These are phyloP conservation scores for Leptinotarsa lineolata DNA, from an alignment of 1,140 invertebrate genomes.

Conservation along the genomic window DNA sequence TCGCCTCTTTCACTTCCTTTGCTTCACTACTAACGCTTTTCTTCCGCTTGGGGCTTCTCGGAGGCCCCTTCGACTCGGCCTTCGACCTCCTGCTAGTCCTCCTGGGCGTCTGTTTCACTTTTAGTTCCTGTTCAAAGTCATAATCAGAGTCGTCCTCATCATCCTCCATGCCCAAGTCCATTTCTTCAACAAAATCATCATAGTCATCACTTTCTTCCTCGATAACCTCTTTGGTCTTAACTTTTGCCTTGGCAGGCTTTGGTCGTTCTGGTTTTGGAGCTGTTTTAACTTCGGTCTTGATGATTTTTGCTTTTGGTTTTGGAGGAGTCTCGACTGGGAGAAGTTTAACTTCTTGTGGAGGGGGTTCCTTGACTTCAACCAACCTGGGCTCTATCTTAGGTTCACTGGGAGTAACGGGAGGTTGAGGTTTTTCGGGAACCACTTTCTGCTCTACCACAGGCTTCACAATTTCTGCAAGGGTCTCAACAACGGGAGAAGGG, in stretches of 20 bases:
- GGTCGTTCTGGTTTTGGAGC: conserved; percentile 11
- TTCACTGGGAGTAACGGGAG: neutral
- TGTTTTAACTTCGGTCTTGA: conserved; percentile 18
- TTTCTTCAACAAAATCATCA: conserved; percentile 18
- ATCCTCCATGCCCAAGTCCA: conserved; percentile 35
- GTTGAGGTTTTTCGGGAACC: neutral
- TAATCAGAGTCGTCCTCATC: conserved; percentile 53
- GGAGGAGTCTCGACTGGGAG: neutral
- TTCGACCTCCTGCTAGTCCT: conserved; percentile 18
- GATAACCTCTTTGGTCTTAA: conserved; percentile 29
- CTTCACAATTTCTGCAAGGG: conserved; percentile 18
- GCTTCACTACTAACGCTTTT: conserved; percentile 2
- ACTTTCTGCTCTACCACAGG: neutral
- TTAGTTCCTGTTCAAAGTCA: conserved; percentile 54
- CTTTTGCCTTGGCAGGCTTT: conserved; percentile 22
- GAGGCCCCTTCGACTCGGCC: conserved; percentile 35
- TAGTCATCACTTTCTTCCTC: conserved; percentile 34
- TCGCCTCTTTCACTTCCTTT: conserved; percentile 29
- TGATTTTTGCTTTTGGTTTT: conserved; percentile 24
- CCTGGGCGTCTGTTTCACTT: conserved; percentile 34
- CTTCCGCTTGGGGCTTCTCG: conserved; percentile 34
- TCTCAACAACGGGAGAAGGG: neutral
- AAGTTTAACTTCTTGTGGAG: neutral
- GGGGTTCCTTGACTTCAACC: neutral
- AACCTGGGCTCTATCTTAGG: neutral